Evolutionary conservation across 2,888 invertebrate genomes (phyloP), one percentile per base, ranked within the genome.

Genomic region (Buathra laborator): DNA sequence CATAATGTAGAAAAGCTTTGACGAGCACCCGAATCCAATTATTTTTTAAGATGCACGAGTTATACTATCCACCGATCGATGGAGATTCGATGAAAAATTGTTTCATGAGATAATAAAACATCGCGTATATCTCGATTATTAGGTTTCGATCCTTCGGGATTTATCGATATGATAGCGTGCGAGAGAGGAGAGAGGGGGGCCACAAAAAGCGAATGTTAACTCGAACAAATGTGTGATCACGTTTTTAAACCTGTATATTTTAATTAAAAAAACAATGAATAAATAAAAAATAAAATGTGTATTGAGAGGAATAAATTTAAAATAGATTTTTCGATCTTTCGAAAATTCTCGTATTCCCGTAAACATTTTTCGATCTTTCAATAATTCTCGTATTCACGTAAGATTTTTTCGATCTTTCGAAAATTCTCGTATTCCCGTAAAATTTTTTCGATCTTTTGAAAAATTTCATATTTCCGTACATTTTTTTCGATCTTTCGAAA

Each of bases 201-300:
- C 66, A 75, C 81, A 76, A 43, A 53, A 76, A 81, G 72, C 85
- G 68, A 64, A 85, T 74, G 78, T 66, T 70, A 88, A 87, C 87
- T 90, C 87, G 90, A 91, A 92, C 89, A 90, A 91, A 91, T 90
- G 90, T 92, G 91, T 91, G 92, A 92, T 92, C 88, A 88, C 89
- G 89, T 91, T 91, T 92, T 88, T 90, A 92, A 90, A 87, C 90
- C 82, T 93, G 92, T 93, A 93, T 92, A 93, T 93, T 93, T 93
- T 93, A 93, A 93, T 92, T 91, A 92, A 92, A 92, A 89, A 90
- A 91, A 92, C 46, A 44, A 71, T 70, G 14, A 62, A 70, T 51
- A 44, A 56, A 66, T 48, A 59, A 68, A 67, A 81, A 64, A 70
- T 76, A 83, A 76, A 78, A 24, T 24, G 75, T 85, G 82, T 75